Conservation (phyloP, 2,113 vertebrate genomes). For the Mungos mungo region DNA sequence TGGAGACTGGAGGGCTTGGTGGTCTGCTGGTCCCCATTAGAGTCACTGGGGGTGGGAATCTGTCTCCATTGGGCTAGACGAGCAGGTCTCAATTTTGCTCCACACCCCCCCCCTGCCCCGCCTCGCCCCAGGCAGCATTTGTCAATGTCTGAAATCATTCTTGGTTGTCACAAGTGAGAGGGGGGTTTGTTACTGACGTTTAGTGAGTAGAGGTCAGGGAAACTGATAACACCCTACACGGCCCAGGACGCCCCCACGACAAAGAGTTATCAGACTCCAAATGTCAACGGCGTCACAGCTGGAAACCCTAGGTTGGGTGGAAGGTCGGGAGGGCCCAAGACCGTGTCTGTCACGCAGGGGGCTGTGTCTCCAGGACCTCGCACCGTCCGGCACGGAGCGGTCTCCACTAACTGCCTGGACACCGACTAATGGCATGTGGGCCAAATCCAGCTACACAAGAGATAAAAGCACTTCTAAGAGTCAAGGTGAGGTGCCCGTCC, state of each 20-base stretch:
- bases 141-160: not conserved
- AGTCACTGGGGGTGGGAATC: not conserved
- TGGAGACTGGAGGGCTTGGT: not conserved
- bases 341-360: not conserved
- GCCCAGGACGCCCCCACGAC: not conserved
- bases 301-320: not conserved
- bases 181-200: not conserved
- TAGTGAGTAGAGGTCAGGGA: not conserved
- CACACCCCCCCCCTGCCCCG: no score
- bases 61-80: not conserved
- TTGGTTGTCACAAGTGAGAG: no score
- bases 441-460: not conserved
- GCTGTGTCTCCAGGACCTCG: not conserved
- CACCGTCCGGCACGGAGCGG: fast-evolving
- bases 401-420: not conserved
- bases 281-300: fast-evolving
- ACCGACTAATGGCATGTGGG: not conserved
- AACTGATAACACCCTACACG: not conserved
- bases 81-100: not conserved
- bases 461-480: not conserved
- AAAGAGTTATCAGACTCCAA: not conserved
- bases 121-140: not conserved
- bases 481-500: not conserved
- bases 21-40: fast-evolving
- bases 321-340: not conserved